Base-by-base conservation (phyloP, 92 coral and sea anemone species). In the Epizoanthus fatuus region DNA sequence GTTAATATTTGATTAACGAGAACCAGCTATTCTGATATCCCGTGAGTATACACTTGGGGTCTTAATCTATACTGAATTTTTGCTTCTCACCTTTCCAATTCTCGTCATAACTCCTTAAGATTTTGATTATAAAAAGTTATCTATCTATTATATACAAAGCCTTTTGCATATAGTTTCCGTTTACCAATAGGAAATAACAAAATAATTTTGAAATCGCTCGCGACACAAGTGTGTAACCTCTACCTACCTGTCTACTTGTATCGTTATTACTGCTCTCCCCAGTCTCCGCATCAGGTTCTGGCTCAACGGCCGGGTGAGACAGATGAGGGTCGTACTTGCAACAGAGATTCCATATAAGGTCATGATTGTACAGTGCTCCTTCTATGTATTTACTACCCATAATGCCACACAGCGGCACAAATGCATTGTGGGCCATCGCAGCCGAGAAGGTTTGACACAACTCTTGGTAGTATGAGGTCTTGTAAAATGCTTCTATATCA, bases 311-410 rank as follows among this genome's bases (percentile, higher is more conserved):
- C 74, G 80, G 86, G 16, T 80, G 83, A 3, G 89, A 84, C 37
- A 89, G 54, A 17, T 80, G 85, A 52, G 86, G 86, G 81, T 97
- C 99, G 66, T 93, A 85, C 59, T 88, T 90, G 92, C 99, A 97
- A 91, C 99, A 97, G 55, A 97, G 85, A 79, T 91, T 89, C 99
- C 99, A 97, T 54, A 97, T 97, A 82, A 95, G 92, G 89, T 95
- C 99, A 72, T 95, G 92, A 74, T 97, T 94, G 64, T 79, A 91
- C n/a, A 97, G 89, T 2, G 94, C 75, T 44, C 77, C 75, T 64
- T 95, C 95, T 95, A 97, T 97, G 87, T 89, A 95, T 57, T 93
- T 97, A 63, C 96, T 91, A n/a, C 99, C 99, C 95, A 97, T 91
- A 51, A 92, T 91, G 47, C 91, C 96, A 68, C 99, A 97, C 32